Conservation (phyloP, 2,888 invertebrate species). For the Apeira syringaria region DNA sequence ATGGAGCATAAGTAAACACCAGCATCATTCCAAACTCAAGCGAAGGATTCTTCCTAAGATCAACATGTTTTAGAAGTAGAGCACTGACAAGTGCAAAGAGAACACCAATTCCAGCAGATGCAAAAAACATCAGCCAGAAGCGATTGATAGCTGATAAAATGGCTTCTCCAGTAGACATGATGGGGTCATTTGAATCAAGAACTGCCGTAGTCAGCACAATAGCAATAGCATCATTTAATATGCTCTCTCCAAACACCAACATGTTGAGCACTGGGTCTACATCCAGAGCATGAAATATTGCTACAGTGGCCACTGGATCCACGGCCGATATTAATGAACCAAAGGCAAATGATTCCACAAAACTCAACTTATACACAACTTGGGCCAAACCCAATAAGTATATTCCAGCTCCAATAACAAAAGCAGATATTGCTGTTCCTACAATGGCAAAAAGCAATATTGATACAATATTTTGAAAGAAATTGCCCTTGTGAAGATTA, state of each 20-base stretch:
- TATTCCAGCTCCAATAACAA: constrained; percentile 98
- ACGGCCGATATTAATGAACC: constrained; percentile 99
- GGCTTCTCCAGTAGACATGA: constrained; percentile 90
- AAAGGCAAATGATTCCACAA: constrained; percentile 99
- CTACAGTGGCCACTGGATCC: constrained; percentile 99
- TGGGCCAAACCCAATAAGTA: constrained; percentile 96
- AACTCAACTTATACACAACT: constrained; percentile 95
- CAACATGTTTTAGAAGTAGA: constrained; percentile 96
- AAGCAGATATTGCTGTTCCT: constrained; percentile 98
- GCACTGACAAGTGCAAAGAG: constrained; percentile 97
- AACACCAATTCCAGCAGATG: constrained; percentile 98
- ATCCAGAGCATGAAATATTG: constrained; percentile 98
- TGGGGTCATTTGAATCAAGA: constrained; percentile 85
- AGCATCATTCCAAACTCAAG: constrained; percentile 99
- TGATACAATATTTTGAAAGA: constrained; percentile 99
- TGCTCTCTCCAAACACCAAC: constrained; percentile 98
- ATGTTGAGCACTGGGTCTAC: constrained; percentile 99
- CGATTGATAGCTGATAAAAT: constrained; percentile 93
- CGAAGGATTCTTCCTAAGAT: constrained; percentile 98
- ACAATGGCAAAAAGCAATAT: constrained; percentile 98
- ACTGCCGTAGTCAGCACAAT: constrained; percentile 98
- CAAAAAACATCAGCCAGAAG: constrained; percentile 99
- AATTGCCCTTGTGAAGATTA: constrained; percentile 98
- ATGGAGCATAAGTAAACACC: constrained; percentile 99
- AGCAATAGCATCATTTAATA: constrained; percentile 98